phyloP scores from a whole-genome alignment of 2,113 vertebrate genomes.

The Notechis scutatus region DNA sequence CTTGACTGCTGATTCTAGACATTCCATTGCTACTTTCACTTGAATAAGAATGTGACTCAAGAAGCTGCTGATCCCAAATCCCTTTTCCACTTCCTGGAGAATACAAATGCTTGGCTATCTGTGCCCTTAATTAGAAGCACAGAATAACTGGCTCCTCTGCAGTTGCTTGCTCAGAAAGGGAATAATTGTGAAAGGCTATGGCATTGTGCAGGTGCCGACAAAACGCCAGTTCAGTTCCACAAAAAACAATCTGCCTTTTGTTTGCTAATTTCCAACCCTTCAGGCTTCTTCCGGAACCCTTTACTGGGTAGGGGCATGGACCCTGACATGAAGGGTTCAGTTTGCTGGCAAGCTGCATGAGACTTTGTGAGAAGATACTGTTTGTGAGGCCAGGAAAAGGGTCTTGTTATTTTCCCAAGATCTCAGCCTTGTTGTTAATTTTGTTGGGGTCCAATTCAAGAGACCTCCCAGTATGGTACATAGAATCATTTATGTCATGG shows the following conservation, averaged over 20 bases:
- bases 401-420: rapidly evolving
- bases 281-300: conserved; percentile 40
- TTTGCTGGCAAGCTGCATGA: conserved; percentile 16
- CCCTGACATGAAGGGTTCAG: conserved; percentile 50
- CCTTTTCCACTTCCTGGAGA: conserved; percentile 33
- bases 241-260: conserved; percentile 59
- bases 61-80: background rate
- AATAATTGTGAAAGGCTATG: conserved; percentile 53
- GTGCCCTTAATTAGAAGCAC: conserved; percentile 58
- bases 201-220: conserved; percentile 58
- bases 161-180: conserved; percentile 51
- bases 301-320: conserved; percentile 46
- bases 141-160: conserved; percentile 57
- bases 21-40: background rate
- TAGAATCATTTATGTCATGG: conserved; percentile 1
- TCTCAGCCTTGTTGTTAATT: background rate
- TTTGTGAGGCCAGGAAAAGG: conserved; percentile 39
- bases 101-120: conserved; percentile 33
- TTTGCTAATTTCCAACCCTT: conserved; percentile 36
- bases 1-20: background rate
- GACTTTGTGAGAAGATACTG: conserved; percentile 5
- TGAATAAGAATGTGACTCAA: background rate
- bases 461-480: background rate
- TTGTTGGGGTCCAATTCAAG: background rate
- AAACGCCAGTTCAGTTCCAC: conserved; percentile 41